A percentile compares a stretch with the other conserved stretches of the same genome.
Conservation (phyloP, 2,113 vertebrate species). For the Picathartes gymnocephalus region DNA sequence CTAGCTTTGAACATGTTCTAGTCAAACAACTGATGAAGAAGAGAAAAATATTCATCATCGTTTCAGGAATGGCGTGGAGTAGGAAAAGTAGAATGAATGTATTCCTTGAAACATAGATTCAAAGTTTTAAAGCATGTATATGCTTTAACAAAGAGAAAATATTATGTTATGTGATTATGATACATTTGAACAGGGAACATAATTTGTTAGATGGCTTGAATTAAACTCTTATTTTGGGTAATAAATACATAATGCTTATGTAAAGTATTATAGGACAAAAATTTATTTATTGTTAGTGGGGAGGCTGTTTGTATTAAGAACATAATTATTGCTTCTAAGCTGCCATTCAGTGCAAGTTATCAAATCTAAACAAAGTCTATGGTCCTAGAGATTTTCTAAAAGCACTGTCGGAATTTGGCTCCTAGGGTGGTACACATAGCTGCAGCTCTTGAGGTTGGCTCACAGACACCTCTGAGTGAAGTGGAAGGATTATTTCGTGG, state of each 20-base stretch:
- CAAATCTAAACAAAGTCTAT: constrained; percentile 2
- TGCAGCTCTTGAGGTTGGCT: background rate
- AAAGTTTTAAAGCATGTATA: background rate
- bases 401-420: background rate
- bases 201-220: background rate
- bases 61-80: background rate
- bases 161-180: background rate
- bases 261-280: background rate
- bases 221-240: background rate
- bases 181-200: background rate
- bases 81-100: background rate
- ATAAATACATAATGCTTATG: background rate
- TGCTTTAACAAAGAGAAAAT: background rate
- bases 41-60: background rate
- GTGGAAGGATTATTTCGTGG: background rate
- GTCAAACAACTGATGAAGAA: background rate
- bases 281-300: background rate
- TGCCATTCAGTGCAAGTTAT: background rate
- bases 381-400: background rate
- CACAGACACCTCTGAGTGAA: background rate
- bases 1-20: background rate
- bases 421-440: background rate
- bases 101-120: background rate
- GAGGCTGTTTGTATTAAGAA: background rate
- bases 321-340: background rate